Conservation (phyloP, 2,797 vertebrate species). For the Scleropages formosus region DNA sequence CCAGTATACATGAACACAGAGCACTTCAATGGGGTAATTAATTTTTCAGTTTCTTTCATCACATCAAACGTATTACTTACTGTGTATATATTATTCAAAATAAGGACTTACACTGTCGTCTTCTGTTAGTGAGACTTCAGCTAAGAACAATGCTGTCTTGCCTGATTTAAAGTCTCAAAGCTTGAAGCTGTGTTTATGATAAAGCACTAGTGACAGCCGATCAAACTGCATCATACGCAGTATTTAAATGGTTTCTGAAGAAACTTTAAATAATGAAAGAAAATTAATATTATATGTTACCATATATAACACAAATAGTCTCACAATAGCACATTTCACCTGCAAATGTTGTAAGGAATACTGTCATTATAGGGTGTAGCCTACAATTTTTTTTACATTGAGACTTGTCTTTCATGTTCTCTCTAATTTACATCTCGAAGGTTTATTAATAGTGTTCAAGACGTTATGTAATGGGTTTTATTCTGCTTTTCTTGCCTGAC, state of each 20-base stretch:
- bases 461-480: neutral
- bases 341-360: neutral
- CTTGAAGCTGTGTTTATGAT: neutral
- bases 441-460: too few relatives aligned
- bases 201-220: slow-evolving; percentile 15
- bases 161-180: slow-evolving; percentile 5
- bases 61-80: neutral
- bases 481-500: neutral
- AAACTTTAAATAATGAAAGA: slow-evolving; percentile 2
- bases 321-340: neutral
- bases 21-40: slow-evolving; percentile 4
- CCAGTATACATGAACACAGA: neutral
- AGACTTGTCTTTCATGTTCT: neutral
- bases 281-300: neutral
- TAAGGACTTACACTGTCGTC: neutral
- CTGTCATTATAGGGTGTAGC: neutral
- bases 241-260: neutral
- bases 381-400: too few relatives aligned
- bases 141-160: neutral
- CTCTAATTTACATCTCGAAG: neutral
- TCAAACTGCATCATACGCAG: neutral
- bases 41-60: slow-evolving; percentile 4
- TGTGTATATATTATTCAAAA: slow-evolving; percentile 7
- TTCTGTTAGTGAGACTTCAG: neutral
- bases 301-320: neutral